Percentiles rank a stretch among this genome's conserved stretches.
Evolutionary conservation across 1,140 invertebrate genomes (phyloP).

Genomic region (Steinernema feltiae): DNA sequence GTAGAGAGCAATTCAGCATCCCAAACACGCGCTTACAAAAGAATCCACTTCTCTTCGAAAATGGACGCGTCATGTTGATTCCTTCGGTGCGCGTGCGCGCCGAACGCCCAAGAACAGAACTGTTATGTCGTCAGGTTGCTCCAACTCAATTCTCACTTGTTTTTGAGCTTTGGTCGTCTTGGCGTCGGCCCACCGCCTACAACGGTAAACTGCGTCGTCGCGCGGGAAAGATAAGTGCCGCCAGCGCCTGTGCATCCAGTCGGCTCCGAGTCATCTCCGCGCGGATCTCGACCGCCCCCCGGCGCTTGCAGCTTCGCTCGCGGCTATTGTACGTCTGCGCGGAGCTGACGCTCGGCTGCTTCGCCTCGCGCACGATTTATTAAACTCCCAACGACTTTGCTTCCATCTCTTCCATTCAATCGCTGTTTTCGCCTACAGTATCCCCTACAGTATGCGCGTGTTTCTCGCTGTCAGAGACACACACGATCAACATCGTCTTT

Average conservation of each 20-base stretch:
- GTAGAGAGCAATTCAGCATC: too few relatives aligned
- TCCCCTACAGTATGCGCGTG: background rate
- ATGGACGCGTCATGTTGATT: too few relatives aligned
- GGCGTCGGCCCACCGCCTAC: background rate
- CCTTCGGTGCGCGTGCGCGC: too few relatives aligned
- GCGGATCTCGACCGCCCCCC: background rate
- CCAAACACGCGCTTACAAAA: too few relatives aligned
- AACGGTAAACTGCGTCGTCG: slow-evolving; percentile 8
- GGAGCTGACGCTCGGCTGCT: slow-evolving; percentile 1
- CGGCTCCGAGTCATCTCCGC: background rate
- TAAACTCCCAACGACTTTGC: background rate
- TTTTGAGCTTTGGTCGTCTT: background rate
- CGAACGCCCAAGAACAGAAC: too few relatives aligned
- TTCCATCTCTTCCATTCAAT: background rate
- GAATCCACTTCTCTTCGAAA: too few relatives aligned
- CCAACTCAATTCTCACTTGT: background rate
- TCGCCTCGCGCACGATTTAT: background rate
- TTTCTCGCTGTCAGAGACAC: background rate
- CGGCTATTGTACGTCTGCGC: background rate
- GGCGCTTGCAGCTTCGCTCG: background rate
- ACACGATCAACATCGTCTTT: background rate
- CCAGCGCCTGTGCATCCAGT: background rate
- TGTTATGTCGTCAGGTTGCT: background rate
- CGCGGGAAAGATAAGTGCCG: slow-evolving; percentile 7
- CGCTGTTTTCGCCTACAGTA: background rate